phyloP scores from a whole-genome alignment of 2,797 vertebrate genomes.

The Morus bassanus region DNA sequence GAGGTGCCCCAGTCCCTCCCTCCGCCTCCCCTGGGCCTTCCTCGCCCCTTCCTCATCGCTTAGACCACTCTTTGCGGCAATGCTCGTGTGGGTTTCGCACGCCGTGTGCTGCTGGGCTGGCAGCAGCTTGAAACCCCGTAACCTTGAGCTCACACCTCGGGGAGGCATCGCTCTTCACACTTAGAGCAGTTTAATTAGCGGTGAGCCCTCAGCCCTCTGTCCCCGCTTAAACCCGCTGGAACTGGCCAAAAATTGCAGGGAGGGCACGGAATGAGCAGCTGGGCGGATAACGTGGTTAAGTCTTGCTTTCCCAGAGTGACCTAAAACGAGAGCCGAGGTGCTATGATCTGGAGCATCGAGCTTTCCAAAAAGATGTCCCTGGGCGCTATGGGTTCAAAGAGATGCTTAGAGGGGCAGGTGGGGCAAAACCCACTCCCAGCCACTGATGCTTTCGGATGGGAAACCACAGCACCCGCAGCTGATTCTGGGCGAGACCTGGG shows the following conservation, averaged over 20 bases:
- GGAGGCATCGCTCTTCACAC: not conserved
- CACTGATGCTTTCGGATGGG: not conserved
- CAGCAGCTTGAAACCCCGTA: not conserved
- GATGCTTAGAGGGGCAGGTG: not conserved
- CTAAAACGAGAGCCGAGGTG: fast-evolving
- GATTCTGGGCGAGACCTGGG: not conserved
- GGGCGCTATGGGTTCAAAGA: not conserved
- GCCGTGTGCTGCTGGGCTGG: fast-evolving
- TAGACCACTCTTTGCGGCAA: not conserved
- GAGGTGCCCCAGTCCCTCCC: not conserved
- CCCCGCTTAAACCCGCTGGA: not conserved
- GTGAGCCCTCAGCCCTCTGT: not conserved
- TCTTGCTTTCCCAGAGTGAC: not conserved
- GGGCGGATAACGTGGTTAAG: fast-evolving
- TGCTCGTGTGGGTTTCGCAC: fast-evolving
- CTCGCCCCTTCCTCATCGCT: not conserved
- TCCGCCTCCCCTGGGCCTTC: not conserved
- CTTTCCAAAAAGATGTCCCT: not conserved
- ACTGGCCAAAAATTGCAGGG: not conserved
- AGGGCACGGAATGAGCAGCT: fast-evolving
- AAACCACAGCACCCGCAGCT: fast-evolving
- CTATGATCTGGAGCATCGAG: fast-evolving
- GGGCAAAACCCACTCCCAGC: not conserved
- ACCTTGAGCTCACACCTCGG: not conserved
- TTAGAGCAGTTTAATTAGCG: not conserved